Conservation (phyloP, 2,888 invertebrate genomes). For the Oeneis ivallda region DNA sequence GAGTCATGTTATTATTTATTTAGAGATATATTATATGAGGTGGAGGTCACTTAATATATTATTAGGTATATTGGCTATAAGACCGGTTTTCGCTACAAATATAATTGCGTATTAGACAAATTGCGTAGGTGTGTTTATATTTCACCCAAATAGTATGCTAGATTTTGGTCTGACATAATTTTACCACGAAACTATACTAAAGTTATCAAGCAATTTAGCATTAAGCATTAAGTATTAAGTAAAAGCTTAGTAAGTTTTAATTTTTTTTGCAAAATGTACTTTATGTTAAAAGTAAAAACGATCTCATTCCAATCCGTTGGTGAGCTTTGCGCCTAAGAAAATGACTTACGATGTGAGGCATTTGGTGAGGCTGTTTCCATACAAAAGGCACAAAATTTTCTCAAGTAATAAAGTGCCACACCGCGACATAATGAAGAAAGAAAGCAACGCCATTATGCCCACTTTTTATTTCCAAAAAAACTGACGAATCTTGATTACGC, state of each 20-base stretch:
- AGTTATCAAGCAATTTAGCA: too few species aligned
- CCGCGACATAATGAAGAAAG: slow-evolving; percentile 10
- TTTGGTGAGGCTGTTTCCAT: too few species aligned
- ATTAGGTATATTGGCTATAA: neutral
- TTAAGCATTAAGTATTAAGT: too few species aligned
- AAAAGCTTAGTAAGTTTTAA: too few species aligned
- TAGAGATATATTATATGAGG: neutral
- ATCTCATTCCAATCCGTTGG: too few species aligned
- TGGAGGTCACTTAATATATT: neutral
- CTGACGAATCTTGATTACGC: slow-evolving; percentile 15
- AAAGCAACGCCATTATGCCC: slow-evolving; percentile 7
- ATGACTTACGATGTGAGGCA: too few species aligned
- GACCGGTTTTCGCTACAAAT: neutral
- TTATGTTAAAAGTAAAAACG: too few species aligned
- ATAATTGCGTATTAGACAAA: neutral
- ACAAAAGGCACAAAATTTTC: neutral
- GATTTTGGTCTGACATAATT: too few species aligned
- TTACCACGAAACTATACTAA: too few species aligned
- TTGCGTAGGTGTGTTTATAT: neutral
- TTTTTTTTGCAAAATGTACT: too few species aligned
- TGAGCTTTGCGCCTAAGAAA: too few species aligned
- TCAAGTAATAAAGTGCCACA: neutral
- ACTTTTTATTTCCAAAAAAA: slow-evolving; percentile 17
- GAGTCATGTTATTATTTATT: neutral
- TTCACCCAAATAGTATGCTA: neutral